Evolutionary conservation across 2,797 vertebrate species (phyloP).

Genomic region (Meda fulgida): DNA sequence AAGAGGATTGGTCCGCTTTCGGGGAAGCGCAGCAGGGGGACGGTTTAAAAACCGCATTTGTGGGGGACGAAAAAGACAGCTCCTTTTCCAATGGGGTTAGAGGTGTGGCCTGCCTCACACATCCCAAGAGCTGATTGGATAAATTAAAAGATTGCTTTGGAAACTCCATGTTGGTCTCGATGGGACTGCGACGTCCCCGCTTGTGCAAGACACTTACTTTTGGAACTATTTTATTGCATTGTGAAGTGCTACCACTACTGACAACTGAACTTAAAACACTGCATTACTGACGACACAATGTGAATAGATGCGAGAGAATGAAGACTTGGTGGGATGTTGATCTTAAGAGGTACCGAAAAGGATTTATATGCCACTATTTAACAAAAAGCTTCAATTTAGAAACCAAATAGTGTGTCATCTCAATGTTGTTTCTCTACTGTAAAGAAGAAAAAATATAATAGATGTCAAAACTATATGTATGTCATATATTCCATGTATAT

Average conservation of each 20-base stretch:
- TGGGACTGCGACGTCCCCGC: constrained; percentile 50
- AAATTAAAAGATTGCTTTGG: constrained; percentile 69
- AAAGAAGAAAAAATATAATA: constrained; percentile 81
- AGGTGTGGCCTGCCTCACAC: constrained; percentile 66
- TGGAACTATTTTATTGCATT: constrained; percentile 62
- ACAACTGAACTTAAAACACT: constrained; percentile 69
- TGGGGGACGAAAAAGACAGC: constrained; percentile 64
- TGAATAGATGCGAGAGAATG: constrained; percentile 77
- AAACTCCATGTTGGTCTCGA: constrained; percentile 60
- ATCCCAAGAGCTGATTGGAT: constrained; percentile 79
- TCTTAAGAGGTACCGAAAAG: constrained; percentile 75
- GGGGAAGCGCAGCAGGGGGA: constrained; percentile 67
- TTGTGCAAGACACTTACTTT: constrained; percentile 66
- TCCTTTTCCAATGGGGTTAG: constrained; percentile 69
- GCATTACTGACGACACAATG: constrained; percentile 74
- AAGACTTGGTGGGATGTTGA: constrained; percentile 76
- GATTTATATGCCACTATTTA: constrained; percentile 83
- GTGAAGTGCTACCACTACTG: constrained; percentile 68
- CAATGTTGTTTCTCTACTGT: constrained; percentile 89
- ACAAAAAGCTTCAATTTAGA: constrained; percentile 85
- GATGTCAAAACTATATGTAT: constrained; percentile 84
- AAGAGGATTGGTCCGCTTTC: constrained; percentile 50
- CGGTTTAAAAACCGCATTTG: constrained; percentile 66
- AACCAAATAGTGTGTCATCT: constrained; percentile 89
- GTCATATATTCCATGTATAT: constrained; percentile 85